Conservation (phyloP, 2,113 vertebrate species). For the Phasianus colchicus region DNA sequence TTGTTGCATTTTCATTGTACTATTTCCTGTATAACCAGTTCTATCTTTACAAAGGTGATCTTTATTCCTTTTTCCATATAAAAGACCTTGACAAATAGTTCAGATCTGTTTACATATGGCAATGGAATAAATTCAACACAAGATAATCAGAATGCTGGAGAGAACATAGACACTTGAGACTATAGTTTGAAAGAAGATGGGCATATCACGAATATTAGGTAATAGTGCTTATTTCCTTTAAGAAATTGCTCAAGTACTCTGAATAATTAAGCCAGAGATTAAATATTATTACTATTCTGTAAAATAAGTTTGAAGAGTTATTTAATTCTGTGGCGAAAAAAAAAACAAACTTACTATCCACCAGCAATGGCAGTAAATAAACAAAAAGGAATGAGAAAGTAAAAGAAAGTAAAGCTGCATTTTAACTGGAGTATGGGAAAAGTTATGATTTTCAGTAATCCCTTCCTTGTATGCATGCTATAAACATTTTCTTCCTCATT, state of each 20-base stretch:
- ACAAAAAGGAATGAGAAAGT: background rate
- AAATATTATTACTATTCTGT: background rate
- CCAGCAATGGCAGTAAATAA: background rate
- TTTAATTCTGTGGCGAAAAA: background rate
- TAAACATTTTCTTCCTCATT: background rate
- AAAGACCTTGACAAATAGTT: background rate
- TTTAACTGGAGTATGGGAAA: background rate
- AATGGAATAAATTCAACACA: background rate
- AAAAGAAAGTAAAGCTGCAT: background rate
- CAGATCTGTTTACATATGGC: background rate
- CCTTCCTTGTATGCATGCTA: background rate
- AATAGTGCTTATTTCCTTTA: background rate
- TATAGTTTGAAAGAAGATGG: background rate
- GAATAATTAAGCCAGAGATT: background rate
- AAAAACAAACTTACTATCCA: background rate
- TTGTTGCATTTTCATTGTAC: background rate
- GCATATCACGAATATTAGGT: background rate
- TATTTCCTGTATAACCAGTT: background rate
- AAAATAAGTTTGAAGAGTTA: background rate
- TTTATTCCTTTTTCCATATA: background rate
- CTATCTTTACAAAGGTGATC: background rate
- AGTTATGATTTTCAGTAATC: background rate
- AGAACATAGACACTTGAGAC: background rate
- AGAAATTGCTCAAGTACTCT: background rate
- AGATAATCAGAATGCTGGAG: background rate